These are phyloP conservation scores for Macroteleia sp. DNA, from an alignment of 2,888 invertebrate species.

Conservation along the genomic window DNA sequence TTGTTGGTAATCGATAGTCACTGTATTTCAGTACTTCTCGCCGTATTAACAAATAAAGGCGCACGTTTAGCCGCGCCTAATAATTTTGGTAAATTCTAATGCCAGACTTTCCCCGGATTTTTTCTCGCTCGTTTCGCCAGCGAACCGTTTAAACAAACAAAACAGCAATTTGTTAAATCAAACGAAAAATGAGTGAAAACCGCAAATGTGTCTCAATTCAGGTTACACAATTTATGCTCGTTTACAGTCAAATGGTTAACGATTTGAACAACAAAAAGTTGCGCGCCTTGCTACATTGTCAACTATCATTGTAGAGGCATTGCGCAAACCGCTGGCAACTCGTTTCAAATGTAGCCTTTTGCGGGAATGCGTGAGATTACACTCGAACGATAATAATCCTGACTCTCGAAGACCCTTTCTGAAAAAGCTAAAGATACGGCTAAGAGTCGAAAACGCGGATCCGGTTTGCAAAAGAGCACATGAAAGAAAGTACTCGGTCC, in stretches of 20 bases:
- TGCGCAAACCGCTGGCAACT: conserved; percentile 29
- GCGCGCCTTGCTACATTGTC: conserved; percentile 37
- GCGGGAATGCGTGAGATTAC: conserved; percentile 55
- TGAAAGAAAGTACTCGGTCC: conserved; percentile 53
- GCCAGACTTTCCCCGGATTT: too few species aligned
- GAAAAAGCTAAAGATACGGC: conserved; percentile 48
- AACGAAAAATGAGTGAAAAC: conserved; percentile 19
- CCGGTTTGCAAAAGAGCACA: conserved; percentile 56
- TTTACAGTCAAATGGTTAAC: too few species aligned
- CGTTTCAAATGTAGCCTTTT: conserved; percentile 44
- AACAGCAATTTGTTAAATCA: conserved; percentile 14
- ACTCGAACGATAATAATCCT: conserved; percentile 61
- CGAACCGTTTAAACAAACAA: conserved; percentile 10
- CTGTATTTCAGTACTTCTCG: conserved; percentile 6
- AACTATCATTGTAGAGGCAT: conserved; percentile 39
- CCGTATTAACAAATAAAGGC: conserved; percentile 4
- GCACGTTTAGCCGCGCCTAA: too few species aligned
- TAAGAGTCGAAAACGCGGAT: conserved; percentile 53
- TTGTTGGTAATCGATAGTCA: conserved; percentile 22
- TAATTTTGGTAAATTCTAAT: too few species aligned
- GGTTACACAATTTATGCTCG: conserved; percentile 8
- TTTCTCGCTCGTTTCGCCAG: too few species aligned
- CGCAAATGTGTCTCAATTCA: conserved; percentile 29
- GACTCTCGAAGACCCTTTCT: conserved; percentile 51
- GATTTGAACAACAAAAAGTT: too few species aligned